These are phyloP conservation scores for Pediacus dermestoides DNA, from an alignment of 2,888 invertebrate genomes.

Conservation along the genomic window DNA sequence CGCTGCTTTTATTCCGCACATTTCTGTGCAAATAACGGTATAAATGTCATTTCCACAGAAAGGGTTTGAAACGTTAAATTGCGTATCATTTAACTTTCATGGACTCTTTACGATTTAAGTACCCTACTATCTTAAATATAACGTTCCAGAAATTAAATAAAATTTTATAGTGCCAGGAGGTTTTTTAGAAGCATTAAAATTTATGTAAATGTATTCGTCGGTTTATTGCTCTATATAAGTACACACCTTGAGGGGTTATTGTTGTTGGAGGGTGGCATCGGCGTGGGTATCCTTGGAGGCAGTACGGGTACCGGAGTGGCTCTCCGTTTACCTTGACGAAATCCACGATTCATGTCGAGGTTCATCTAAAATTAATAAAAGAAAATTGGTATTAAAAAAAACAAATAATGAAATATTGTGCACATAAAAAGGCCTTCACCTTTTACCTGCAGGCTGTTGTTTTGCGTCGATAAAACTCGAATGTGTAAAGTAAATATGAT, in stretches of 20 bases:
- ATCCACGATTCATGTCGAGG: conserved; percentile 18
- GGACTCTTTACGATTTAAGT: conserved; percentile 8
- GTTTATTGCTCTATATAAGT: too few relatives aligned
- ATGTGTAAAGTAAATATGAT: too few relatives aligned
- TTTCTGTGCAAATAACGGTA: conserved; percentile 4
- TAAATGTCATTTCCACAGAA: conserved; percentile 6
- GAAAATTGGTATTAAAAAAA: conserved; percentile 1
- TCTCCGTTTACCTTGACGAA: conserved; percentile 31
- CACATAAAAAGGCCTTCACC: too few relatives aligned
- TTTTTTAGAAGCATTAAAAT: too few relatives aligned
- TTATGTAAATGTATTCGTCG: background rate
- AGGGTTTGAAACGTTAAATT: conserved; percentile 5
- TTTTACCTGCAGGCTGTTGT: too few relatives aligned
- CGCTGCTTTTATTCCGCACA: conserved; percentile 5
- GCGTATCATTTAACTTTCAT: conserved; percentile 5
- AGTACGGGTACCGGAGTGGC: conserved; percentile 53
- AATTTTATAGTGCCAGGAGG: too few relatives aligned
- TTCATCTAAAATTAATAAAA: conserved; percentile 28
- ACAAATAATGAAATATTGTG: conserved; percentile 1
- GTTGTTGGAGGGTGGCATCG: conserved; percentile 53
- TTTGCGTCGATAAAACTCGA: too few relatives aligned
- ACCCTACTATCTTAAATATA: too few relatives aligned
- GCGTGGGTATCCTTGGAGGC: conserved; percentile 56
- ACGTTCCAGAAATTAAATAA: too few relatives aligned
- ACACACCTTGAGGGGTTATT: conserved; percentile 52